phyloP scores from a whole-genome alignment of 2,113 vertebrate species.

The Otolemur garnettii region DNA sequence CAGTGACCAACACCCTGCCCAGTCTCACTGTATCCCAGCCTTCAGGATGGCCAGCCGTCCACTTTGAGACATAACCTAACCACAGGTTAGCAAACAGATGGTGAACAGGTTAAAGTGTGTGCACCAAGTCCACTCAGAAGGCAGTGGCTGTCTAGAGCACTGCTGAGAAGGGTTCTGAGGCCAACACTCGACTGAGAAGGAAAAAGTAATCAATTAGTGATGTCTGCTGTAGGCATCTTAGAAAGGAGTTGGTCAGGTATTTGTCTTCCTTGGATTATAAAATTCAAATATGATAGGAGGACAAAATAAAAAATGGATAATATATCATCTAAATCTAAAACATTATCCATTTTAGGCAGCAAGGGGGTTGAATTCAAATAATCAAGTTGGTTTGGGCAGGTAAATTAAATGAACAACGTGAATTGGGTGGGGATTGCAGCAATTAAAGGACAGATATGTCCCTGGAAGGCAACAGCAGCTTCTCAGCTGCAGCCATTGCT shows the following conservation, averaged over 20 bases:
- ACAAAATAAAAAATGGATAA: neutral
- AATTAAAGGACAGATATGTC: neutral
- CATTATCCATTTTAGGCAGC: neutral
- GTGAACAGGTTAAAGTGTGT: neutral
- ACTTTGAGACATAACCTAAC: neutral
- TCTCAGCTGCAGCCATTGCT: neutral
- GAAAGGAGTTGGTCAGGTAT: neutral
- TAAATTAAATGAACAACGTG: neutral
- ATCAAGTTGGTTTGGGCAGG: neutral
- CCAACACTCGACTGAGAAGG: neutral
- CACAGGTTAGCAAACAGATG: neutral
- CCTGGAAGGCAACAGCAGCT: neutral
- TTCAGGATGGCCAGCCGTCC: neutral
- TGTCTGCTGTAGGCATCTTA: neutral
- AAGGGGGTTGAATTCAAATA: neutral
- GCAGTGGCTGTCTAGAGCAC: neutral
- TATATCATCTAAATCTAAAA: neutral
- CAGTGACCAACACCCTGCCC: neutral
- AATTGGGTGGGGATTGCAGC: neutral
- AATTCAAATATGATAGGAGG: neutral
- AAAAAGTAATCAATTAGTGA: neutral
- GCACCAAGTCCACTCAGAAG: neutral
- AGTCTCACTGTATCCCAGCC: neutral
- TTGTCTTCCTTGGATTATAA: conserved; percentile 22
- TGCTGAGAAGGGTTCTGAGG: neutral